These are phyloP conservation scores for Apostichopus japonicus DNA, from an alignment of 35 echinoderm and acorn worm genomes.

Conservation along the genomic window DNA sequence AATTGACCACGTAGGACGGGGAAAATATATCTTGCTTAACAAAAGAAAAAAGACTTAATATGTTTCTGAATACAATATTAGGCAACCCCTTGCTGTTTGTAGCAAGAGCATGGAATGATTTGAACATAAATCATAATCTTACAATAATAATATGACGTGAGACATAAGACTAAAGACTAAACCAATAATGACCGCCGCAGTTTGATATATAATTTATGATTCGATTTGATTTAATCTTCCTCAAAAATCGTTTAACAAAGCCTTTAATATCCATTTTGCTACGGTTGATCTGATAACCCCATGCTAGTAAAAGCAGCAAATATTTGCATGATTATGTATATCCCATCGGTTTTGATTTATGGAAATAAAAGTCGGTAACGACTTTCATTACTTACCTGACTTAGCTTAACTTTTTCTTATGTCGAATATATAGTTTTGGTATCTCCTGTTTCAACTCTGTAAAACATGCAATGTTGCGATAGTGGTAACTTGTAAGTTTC, in stretches of 20 bases:
- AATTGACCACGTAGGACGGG: not conserved
- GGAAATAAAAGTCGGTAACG: not conserved
- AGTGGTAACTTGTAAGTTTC: too few relatives aligned
- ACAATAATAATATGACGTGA: too few relatives aligned
- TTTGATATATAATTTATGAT: not conserved
- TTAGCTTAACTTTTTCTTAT: not conserved
- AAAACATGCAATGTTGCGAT: too few relatives aligned
- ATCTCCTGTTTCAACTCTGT: too few relatives aligned
- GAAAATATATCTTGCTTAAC: not conserved
- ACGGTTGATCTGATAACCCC: conserved; percentile 19
- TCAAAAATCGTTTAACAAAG: not conserved
- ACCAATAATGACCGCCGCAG: not conserved
- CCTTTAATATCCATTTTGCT: not conserved
- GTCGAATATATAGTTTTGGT: too few relatives aligned
- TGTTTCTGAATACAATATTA: not conserved
- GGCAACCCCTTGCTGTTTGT: not conserved
- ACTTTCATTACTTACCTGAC: not conserved
- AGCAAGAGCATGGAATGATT: not conserved
- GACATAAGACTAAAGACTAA: too few relatives aligned
- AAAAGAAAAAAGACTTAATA: not conserved
- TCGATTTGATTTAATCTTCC: not conserved
- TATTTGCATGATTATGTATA: conserved; percentile 12
- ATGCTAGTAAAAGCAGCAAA: not conserved
- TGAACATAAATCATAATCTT: not conserved
- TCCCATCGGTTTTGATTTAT: not conserved